A percentile compares a stretch with the other conserved stretches of the same genome.
These are phyloP conservation scores for Arenaria interpres DNA, from an alignment of 2,113 vertebrate species.

Conservation along the genomic window DNA sequence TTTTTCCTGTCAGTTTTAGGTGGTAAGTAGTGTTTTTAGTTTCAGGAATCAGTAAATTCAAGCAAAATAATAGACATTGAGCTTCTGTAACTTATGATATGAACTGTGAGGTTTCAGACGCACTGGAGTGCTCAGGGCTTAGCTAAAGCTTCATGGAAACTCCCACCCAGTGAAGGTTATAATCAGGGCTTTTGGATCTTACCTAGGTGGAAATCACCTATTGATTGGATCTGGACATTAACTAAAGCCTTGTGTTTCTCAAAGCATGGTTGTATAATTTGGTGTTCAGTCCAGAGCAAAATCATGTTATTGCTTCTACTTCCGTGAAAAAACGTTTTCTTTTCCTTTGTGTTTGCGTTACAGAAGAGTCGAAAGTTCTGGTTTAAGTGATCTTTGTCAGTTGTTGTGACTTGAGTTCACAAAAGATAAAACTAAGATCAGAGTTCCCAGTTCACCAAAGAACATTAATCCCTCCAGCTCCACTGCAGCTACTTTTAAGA, in stretches of 20 bases:
- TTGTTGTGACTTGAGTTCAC: background rate
- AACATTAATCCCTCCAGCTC: background rate
- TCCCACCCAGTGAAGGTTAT: background rate
- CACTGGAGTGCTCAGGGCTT: background rate
- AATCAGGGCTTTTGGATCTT: background rate
- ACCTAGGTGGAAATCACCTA: background rate
- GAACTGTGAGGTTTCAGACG: background rate
- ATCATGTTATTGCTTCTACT: background rate
- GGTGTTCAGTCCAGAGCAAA: background rate
- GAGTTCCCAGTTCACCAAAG: background rate
- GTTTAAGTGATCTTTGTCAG: background rate
- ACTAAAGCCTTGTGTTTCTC: background rate
- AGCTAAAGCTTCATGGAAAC: background rate
- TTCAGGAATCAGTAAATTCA: background rate
- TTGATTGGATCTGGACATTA: background rate
- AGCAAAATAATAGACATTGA: background rate
- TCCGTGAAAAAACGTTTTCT: background rate
- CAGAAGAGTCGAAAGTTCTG: background rate
- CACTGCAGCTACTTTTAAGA: background rate
- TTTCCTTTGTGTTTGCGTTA: background rate
- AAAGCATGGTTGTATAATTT: background rate
- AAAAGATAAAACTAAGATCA: background rate
- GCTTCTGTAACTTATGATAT: rapidly evolving
- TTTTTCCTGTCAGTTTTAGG: background rate
- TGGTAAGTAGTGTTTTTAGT: background rate